A percentile compares a stretch with the other conserved stretches of the same genome.
phyloP scores from a whole-genome alignment of 2,113 vertebrate genomes.

The Regulus satrapa region DNA sequence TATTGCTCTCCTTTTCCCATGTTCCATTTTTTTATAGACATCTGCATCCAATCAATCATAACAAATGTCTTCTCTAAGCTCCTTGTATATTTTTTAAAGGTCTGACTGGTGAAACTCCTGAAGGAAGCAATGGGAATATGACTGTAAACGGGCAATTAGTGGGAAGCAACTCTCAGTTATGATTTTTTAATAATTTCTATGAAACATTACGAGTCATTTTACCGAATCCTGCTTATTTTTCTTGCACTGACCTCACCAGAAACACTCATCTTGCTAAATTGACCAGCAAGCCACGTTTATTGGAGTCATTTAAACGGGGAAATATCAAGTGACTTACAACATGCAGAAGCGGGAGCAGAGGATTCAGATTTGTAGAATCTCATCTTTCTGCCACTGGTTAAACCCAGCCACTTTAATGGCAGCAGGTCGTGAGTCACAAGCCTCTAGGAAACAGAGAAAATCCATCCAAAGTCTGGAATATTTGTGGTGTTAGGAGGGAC shows the following conservation, averaged over 20 bases:
- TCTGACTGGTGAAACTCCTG: not conserved
- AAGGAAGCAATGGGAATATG: not conserved
- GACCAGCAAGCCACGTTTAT: not conserved
- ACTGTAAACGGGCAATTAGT: not conserved
- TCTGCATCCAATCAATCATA: not conserved
- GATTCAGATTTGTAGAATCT: not conserved
- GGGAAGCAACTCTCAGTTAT: not conserved
- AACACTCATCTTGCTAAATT: slow-evolving; percentile 5
- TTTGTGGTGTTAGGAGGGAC: not conserved
- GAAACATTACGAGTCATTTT: not conserved
- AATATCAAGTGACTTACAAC: not conserved
- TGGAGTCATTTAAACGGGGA: not conserved
- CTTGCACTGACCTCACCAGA: not conserved
- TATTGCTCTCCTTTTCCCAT: not conserved
- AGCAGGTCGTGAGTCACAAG: not conserved
- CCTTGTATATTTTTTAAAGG: not conserved
- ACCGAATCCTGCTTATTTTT: not conserved
- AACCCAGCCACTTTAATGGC: not conserved
- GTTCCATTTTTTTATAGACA: not conserved
- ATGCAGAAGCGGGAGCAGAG: not conserved
- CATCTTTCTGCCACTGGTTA: not conserved
- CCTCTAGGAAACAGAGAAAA: not conserved
- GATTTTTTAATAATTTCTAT: slow-evolving; percentile 13
- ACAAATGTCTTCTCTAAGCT: not conserved
- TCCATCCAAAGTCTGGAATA: not conserved